Conservation (phyloP, 2,113 vertebrate genomes). For the Coryphaenoides rupestris region DNA sequence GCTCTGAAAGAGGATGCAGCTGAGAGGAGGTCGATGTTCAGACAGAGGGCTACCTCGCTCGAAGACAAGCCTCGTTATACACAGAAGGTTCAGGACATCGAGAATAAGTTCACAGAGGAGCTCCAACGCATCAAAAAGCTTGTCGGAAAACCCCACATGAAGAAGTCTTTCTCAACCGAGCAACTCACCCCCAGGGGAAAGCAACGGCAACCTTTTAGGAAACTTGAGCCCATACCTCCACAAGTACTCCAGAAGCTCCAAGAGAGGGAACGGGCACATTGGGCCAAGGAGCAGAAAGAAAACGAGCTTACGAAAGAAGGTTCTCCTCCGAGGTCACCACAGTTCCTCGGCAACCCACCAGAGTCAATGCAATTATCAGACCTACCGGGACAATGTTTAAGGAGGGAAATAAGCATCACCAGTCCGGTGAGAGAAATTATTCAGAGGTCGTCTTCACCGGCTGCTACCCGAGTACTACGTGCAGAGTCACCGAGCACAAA, state of each 20-base stretch:
- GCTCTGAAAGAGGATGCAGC: slow-evolving; percentile 78
- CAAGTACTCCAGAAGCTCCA: slow-evolving; percentile 76
- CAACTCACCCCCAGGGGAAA: slow-evolving; percentile 70
- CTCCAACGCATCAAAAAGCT: slow-evolving; percentile 90
- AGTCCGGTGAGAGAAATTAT: slow-evolving; percentile 64
- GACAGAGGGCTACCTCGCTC: slow-evolving; percentile 88
- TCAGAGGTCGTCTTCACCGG: slow-evolving; percentile 62
- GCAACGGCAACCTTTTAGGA: slow-evolving; percentile 68
- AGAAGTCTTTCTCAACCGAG: slow-evolving; percentile 79
- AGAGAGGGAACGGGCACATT: slow-evolving; percentile 71
- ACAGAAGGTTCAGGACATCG: slow-evolving; percentile 84
- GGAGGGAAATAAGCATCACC: slow-evolving; percentile 51
- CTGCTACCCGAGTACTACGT: slow-evolving; percentile 52
- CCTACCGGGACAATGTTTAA: slow-evolving; percentile 65
- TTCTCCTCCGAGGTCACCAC: slow-evolving; percentile 27
- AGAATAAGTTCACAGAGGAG: slow-evolving; percentile 91
- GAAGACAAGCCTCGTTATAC: slow-evolving; percentile 86
- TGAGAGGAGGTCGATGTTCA: slow-evolving; percentile 82
- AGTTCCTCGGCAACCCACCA: slow-evolving; percentile 34
- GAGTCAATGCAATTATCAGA: slow-evolving; percentile 71
- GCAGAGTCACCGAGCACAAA: slow-evolving; percentile 61
- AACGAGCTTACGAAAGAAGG: slow-evolving; percentile 37
- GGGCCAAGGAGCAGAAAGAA: slow-evolving; percentile 61
- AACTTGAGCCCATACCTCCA: slow-evolving; percentile 67
- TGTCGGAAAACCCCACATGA: slow-evolving; percentile 77